Percentiles rank a stretch among this genome's conserved stretches.
Conservation (phyloP, 2,888 invertebrate genomes). For the Horisme vitalbata region DNA sequence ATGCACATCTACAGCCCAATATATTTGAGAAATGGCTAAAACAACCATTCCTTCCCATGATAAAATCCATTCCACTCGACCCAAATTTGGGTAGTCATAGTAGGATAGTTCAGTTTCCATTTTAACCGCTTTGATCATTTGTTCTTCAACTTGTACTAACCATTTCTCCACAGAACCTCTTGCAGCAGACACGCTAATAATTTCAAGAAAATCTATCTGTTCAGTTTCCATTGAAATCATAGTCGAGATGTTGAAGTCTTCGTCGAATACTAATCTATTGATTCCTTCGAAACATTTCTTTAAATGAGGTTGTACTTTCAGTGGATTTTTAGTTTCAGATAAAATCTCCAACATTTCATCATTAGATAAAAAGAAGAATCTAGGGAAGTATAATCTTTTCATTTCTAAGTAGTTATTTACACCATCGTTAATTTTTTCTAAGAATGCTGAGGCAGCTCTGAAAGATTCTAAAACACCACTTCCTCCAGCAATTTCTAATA, state of each 20-base stretch:
- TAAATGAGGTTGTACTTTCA: slow-evolving; percentile 92
- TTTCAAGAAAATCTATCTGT: slow-evolving; percentile 84
- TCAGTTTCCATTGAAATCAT: slow-evolving; percentile 92
- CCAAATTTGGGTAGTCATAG: slow-evolving; percentile 82
- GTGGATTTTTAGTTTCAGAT: slow-evolving; percentile 93
- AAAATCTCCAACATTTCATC: slow-evolving; percentile 95
- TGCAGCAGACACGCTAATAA: slow-evolving; percentile 87
- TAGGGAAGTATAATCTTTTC: slow-evolving; percentile 91
- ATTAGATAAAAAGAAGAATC: slow-evolving; percentile 95
- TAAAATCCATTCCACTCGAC: slow-evolving; percentile 87
- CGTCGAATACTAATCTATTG: slow-evolving; percentile 87
- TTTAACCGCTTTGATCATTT: slow-evolving; percentile 89
- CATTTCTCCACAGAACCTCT: slow-evolving; percentile 94
- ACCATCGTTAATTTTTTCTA: slow-evolving; percentile 92
- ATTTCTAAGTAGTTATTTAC: slow-evolving; percentile 92
- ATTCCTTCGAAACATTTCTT: slow-evolving; percentile 96
- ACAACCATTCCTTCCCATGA: slow-evolving; percentile 93
- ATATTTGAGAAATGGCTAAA: slow-evolving; percentile 90
- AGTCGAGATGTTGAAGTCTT: slow-evolving; percentile 87
- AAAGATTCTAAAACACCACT: slow-evolving; percentile 87
- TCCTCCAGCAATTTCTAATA: slow-evolving; percentile 85
- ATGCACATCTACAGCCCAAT: slow-evolving; percentile 92
- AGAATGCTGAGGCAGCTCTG: slow-evolving; percentile 84
- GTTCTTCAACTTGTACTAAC: slow-evolving; percentile 91
- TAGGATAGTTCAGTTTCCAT: slow-evolving; percentile 87